Base-by-base conservation (phyloP, 1,140 invertebrate species). In the Trissolcus basalis region DNA sequence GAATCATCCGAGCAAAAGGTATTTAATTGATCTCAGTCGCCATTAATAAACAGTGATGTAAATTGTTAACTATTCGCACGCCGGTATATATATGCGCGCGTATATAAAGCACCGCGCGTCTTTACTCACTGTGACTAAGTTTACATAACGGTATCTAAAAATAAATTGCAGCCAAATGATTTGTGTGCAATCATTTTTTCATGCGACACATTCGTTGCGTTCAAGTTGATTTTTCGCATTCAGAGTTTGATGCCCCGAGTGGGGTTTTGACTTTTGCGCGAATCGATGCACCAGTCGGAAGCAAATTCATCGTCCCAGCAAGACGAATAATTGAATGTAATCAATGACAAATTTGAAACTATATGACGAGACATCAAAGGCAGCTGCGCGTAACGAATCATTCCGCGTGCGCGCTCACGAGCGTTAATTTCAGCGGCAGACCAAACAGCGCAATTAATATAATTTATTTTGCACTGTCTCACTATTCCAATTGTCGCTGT, bases 391-490 rank as follows among this genome's bases (percentile, higher is more conserved):
- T 76, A 76, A 79, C 77, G 72, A 79, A 79, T 79, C 64, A 76
- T 76, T 72, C 63, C 69, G 72, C 67, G 71, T 75, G 56, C 70
- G 61, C 73, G 65, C 49, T 77, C 60, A 75, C 70, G 53, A 63
- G 64, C 76, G 73, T 76, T 78, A 80, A 79, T 80, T 78, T 81
- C 71, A 78, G 76, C 69, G 69, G 70, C 74, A 77, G 76, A 78
- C 75, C 73, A 80, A 80, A 80, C 78, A 79, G 72, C 69, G 77
- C 73, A 78, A 77, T 80, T 77, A 78, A 78, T 80, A 78, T 78
- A 77, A 81, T 80, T 81, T 68, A 75, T 80, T 73, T 78, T 77
- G 32, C 70, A 74, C 14, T 53, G 61, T 74, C 67, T 70, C 70
- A 54, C 73, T 45, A 53, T 68, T 63, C 64, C 13, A 53, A 65